A percentile compares a stretch with the other conserved stretches of the same genome.
phyloP scores from a whole-genome alignment of 2,797 vertebrate genomes.

The Thamnophis elegans region DNA sequence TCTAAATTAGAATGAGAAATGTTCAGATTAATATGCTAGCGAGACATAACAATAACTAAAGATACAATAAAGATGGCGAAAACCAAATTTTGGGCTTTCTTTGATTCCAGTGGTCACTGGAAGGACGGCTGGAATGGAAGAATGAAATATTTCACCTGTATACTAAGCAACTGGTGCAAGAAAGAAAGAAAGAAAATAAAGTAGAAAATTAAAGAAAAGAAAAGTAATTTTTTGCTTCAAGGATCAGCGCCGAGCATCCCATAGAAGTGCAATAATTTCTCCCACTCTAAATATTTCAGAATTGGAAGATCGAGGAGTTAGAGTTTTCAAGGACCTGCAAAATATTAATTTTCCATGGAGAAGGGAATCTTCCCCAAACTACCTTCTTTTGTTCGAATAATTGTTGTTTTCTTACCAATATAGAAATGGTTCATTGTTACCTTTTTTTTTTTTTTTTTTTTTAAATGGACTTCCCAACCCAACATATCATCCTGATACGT shows the following conservation, averaged over 20 bases:
- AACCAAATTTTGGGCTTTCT: conserved; percentile 19
- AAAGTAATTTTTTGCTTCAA: background rate
- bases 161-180: conserved; percentile 10
- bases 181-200: background rate
- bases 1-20: conserved; percentile 42
- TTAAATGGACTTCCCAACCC: background rate
- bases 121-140: background rate
- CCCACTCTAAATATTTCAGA: background rate
- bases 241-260: background rate
- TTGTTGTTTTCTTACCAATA: background rate
- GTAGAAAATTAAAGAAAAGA: conserved; percentile 16
- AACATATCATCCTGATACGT: background rate
- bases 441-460: background rate
- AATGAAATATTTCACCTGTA: background rate
- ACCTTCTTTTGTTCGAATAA: background rate
- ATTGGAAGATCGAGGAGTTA: background rate
- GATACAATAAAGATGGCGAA: conserved; percentile 1
- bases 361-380: background rate
- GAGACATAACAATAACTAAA: conserved; percentile 26
- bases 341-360: no score
- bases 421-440: background rate
- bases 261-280: background rate
- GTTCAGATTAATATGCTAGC: background rate
- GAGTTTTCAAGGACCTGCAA: background rate
- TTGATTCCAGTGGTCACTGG: conserved; percentile 30